Base-by-base conservation (phyloP, 1,140 invertebrate genomes). In the Drosophila burlai region DNA sequence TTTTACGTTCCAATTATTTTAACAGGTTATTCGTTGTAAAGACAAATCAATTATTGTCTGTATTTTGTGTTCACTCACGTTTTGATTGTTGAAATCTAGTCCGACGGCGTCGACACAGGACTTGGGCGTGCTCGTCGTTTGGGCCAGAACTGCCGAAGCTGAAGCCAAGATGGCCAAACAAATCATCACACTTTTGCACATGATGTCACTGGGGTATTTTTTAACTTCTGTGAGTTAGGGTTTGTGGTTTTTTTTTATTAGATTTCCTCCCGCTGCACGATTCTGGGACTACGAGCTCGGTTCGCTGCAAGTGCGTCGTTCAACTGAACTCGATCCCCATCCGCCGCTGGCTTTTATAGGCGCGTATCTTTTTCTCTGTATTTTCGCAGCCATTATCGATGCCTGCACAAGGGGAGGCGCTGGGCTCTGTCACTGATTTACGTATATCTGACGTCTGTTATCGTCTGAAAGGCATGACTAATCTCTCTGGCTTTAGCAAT, bases 181-280 rank as follows among this genome's bases (percentile, higher is more conserved):
- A 61, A 89, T 80, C 60, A 89, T 80, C 57, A 84, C 68, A 80
- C 47, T 74, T 52, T 89, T 84, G 54, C 71, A 85, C 85, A 90
- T 90, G 63, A 73, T 84, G 36, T 46, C 63, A 72, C 59, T 64
- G 42, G 13, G 10, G 15, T 15, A 18, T 40, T 57, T 40, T 24
- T 15, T 61, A 21, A 21, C n/a, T 59, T 40, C 9, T 47, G 18
- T 38, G 21, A 21, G n/a, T n/a, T 50, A 42, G n/a, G 4, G 4
- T 63, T 10, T 47, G 36, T 6, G 26, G 29, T 24, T 31, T 45
- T 40, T 16, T 24, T n/a, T 18, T 21, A 43, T 66, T 24, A 38
- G 3, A 34, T n/a, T 54, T 42, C 21, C 57, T 26, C 47, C 52
- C 64, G 54, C 54, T 73, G 43, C 40, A 36, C 29, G 15, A 15